Evolutionary conservation across 1,140 invertebrate species (phyloP), one percentile per base, ranked within the genome.

Genomic region (Aphis craccivora): DNA sequence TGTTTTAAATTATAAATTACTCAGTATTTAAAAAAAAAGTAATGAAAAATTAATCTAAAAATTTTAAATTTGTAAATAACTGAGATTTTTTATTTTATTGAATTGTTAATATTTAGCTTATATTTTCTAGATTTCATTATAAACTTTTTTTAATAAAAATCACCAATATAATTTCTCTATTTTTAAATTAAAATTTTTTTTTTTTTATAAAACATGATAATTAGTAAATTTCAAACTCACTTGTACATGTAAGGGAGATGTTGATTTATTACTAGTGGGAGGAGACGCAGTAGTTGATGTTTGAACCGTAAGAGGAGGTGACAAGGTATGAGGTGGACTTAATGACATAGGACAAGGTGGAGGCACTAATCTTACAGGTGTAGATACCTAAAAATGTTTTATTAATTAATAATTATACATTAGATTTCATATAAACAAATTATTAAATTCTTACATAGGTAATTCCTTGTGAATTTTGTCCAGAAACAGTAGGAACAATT

Each of bases 401-500:
- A 40, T 40, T 45, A 45, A 45, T 11, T 37, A 89, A 55, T 89
- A 25, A 89, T 89, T 89, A 14, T 18, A 89, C 6, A 48, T 81
- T 25, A n/a, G 14, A 81, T 67, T 67, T 5, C 9, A 51, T 30
- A 23, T 89, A 37, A 11, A 48, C 4, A 37, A 35, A 25, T 20
- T n/a, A 30, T 20, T 55, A 45, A 89, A 18, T 90, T 94, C 94
- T 94, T 94, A 95, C 94, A 94, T 94, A 94, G 87, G 94, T 94
- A 76, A 94, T 93, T 35, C 94, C 94, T 94, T 95, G 94, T 81
- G 94, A 94, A 94, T 94, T 94, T 91, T 94, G 94, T 45, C 94
- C 94, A 92, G 95, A 95, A 37, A 96, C 95, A 25, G 96, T 96
- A 18, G 96, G 96, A 93, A 97, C 95, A 93, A 96, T 95, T 95